Conservation (phyloP, 2,888 invertebrate genomes). For the Yponomeuta cagnagella region DNA sequence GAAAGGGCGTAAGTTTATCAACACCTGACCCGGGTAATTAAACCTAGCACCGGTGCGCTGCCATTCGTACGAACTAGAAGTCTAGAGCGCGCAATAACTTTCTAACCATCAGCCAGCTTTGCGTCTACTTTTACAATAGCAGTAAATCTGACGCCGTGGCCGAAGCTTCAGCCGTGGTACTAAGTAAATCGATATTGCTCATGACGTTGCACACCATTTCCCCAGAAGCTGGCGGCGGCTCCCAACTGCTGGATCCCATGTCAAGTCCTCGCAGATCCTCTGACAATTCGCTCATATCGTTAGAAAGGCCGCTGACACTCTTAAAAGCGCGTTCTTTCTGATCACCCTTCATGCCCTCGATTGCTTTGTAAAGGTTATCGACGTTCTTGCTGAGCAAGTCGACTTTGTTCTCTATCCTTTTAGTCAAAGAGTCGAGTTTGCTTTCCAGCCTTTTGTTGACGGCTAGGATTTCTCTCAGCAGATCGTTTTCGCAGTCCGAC, state of each 20-base stretch:
- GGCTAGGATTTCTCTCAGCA: slow-evolving; percentile 5
- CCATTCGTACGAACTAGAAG: too few species aligned
- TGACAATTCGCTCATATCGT: neutral
- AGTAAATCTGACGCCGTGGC: neutral
- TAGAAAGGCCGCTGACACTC: neutral
- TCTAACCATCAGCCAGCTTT: neutral
- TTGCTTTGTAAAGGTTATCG: slow-evolving; percentile 29
- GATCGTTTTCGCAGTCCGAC: slow-evolving; percentile 22
- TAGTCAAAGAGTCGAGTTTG: slow-evolving; percentile 6
- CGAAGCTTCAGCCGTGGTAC: neutral
- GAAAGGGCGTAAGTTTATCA: too few species aligned
- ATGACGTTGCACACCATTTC: slow-evolving; percentile 4
- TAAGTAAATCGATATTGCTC: slow-evolving; percentile 2
- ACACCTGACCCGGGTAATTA: too few species aligned
- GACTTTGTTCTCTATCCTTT: slow-evolving; percentile 26
- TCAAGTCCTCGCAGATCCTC: neutral
- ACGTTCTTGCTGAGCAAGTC: slow-evolving; percentile 31
- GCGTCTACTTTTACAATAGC: neutral
- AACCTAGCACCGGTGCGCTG: too few species aligned
- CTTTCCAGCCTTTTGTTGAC: slow-evolving; percentile 7
- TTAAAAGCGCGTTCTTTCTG: neutral
- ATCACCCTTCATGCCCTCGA: slow-evolving; percentile 29
- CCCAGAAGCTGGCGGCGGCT: neutral
- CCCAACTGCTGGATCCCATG: neutral
- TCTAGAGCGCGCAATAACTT: too few species aligned